Conservation (phyloP, 2,113 vertebrate species). For the Osmerus eperlanus region DNA sequence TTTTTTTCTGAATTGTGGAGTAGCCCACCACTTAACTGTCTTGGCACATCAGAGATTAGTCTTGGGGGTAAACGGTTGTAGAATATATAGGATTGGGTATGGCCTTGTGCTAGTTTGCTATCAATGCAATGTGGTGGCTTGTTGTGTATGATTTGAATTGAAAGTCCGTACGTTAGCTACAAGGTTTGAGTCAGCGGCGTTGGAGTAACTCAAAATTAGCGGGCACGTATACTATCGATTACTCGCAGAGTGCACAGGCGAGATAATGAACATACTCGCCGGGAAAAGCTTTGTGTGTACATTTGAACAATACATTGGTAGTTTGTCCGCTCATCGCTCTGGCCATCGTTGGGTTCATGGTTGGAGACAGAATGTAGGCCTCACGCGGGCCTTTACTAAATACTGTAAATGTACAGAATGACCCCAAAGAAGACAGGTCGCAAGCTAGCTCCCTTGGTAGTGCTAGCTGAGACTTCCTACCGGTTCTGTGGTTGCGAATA, state of each 20-base stretch:
- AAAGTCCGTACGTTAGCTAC: constrained; percentile 53
- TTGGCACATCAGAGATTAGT: constrained; percentile 46
- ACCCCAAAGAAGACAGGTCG: constrained; percentile 20
- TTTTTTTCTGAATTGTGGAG: constrained; percentile 58
- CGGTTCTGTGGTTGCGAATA: constrained; percentile 7
- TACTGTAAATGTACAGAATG: constrained; percentile 44
- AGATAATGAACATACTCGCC: constrained; percentile 70
- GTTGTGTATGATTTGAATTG: constrained; percentile 68
- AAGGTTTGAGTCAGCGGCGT: constrained; percentile 74
- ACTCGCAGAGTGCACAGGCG: constrained; percentile 79
- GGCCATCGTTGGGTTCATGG: constrained; percentile 92
- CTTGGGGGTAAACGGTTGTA: constrained; percentile 50
- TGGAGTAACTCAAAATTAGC: constrained; percentile 95
- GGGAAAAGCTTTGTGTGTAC: constrained; percentile 62
- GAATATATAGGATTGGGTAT: constrained; percentile 70
- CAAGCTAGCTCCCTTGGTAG: too few relatives aligned
- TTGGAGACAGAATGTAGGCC: constrained; percentile 89
- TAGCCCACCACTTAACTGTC: constrained; percentile 70
- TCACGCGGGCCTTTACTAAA: constrained; percentile 81
- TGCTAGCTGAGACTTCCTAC: too few relatives aligned
- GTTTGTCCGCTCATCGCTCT: constrained; percentile 81
- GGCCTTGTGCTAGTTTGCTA: constrained; percentile 82
- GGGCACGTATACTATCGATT: constrained; percentile 94
- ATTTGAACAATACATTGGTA: constrained; percentile 69
- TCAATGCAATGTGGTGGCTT: constrained; percentile 74